Conservation (phyloP, 2,797 vertebrate genomes). For the Thamnophis elegans region DNA sequence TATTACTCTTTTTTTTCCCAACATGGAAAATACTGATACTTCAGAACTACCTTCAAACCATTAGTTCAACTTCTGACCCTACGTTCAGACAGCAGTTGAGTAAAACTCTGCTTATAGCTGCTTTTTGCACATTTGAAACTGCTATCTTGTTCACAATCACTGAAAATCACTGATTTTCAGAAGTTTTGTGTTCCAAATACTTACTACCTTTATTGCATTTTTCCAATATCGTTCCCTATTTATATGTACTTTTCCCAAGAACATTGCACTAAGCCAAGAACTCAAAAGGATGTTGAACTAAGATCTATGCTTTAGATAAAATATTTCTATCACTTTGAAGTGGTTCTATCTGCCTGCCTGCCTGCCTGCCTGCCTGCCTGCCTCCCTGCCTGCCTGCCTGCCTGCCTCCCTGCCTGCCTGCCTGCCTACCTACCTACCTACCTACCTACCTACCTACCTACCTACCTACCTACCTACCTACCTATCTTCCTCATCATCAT, state of each 20-base stretch:
- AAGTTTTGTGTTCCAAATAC: not conserved
- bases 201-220: conserved; percentile 17
- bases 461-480: too few species aligned
- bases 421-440: too few species aligned
- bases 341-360: too few species aligned
- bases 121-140: not conserved
- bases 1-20: not conserved
- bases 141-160: not conserved
- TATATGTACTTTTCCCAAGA: not conserved
- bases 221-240: not conserved
- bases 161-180: not conserved
- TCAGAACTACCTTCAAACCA: not conserved
- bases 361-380: too few species aligned
- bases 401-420: too few species aligned
- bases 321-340: too few species aligned
- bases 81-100: not conserved
- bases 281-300: not conserved
- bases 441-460: too few species aligned
- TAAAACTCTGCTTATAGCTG: not conserved
- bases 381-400: too few species aligned
- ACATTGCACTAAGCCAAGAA: not conserved
- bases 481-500: too few species aligned
- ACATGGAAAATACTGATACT: not conserved
- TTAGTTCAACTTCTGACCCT: not conserved
- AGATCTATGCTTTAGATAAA: not conserved